Base-by-base conservation (phyloP, 1,140 invertebrate species). In the Tenebrio molitor region DNA sequence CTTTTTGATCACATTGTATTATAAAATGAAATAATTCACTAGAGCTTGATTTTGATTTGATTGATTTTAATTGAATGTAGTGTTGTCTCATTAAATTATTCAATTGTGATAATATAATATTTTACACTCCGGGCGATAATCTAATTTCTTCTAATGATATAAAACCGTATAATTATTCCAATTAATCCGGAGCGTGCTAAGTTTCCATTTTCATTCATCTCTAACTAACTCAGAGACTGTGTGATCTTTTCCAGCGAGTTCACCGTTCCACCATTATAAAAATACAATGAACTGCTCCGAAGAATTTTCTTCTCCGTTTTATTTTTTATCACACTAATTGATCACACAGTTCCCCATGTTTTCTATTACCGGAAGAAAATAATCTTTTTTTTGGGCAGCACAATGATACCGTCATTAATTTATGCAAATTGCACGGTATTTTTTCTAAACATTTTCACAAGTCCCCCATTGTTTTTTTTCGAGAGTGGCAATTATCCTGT, bases 291-390 rank as follows among this genome's bases (percentile, higher is more conserved):
- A 29, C 8, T 29, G 8, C 3, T 29, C 25, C 8, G 8, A 46
- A 46, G 2, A 46, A 17, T 16, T 46, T 46, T 10, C 3, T 10
- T 17, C 10, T 4, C 1, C 1, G 2, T 16, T 58, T n/a, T n/a
- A n/a, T n/a, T n/a, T n/a, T 29, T 29, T 58, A 58, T 58, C 50
- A 14, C 10, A 5, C 23, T 58, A 58, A 58, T 58, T 25, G 50
- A 58, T 58, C 42, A 46, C 4, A 17, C 4, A 17, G 4, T 46
- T 46, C 42, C 16, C 50, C 23, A 14, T 58, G 50, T 58, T 58
- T 58, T 58, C 50, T 58, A 58, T 58, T 14, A 29, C 50, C 50
- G 50, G 50, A 58, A 58, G 50, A 12, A 58, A 58, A 58, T 58
- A 58, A 58, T 58, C 19, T 58, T 15, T 58, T 58, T 58, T n/a